Evolutionary conservation across 2,797 vertebrate species (phyloP).

Genomic region (Acanthornis magna): DNA sequence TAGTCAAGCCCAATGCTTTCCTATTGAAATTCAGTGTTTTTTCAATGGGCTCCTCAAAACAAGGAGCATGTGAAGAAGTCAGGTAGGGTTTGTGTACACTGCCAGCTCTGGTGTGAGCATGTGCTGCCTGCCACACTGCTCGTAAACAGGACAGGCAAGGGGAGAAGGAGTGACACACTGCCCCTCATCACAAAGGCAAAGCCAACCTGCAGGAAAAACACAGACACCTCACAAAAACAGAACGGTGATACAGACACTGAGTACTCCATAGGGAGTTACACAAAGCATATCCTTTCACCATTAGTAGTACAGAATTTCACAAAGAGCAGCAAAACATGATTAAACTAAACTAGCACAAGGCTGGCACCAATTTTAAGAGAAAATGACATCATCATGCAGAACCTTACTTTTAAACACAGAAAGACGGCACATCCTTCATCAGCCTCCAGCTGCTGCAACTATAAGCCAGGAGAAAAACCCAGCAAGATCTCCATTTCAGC

Average conservation of each 20-base stretch:
- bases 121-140: neutral
- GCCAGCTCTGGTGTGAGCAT: neutral
- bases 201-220: neutral
- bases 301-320: neutral
- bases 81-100: neutral
- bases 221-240: neutral
- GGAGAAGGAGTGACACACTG: neutral
- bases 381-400: neutral
- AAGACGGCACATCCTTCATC: neutral
- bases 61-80: neutral
- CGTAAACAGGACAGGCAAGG: neutral
- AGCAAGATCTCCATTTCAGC: neutral
- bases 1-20: neutral
- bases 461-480: neutral
- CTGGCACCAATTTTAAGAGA: neutral
- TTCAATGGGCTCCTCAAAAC: neutral
- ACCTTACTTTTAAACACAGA: slow-evolving; percentile 13
- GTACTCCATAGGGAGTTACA: neutral
- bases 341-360: neutral
- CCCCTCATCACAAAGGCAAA: neutral
- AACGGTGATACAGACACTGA: neutral
- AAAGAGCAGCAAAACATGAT: neutral
- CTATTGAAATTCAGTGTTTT: neutral
- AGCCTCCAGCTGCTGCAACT: neutral
- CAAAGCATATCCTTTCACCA: neutral